Evolutionary conservation across 1,140 invertebrate species (phyloP).

Genomic region (Notospermus geniculatus): DNA sequence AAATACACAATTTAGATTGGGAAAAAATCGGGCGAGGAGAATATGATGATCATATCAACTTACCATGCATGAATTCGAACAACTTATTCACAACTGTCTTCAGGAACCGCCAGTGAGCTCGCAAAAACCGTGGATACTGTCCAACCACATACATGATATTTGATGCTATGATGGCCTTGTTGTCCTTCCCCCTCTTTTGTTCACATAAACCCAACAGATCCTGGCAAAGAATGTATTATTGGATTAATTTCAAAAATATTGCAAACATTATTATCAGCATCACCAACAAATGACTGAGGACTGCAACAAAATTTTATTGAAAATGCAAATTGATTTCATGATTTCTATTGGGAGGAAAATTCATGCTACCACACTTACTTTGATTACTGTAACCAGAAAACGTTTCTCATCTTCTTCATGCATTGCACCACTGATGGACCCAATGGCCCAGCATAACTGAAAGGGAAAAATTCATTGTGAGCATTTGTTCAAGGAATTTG

Average conservation of each 20-base stretch:
- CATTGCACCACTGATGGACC: slow-evolving; percentile 98
- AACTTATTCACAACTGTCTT: slow-evolving; percentile 99
- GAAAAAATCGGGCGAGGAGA: no score
- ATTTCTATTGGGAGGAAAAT: no score
- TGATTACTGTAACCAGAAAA: slow-evolving; percentile 98
- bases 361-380: no score
- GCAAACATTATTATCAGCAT: slow-evolving; percentile 4
- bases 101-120: slow-evolving; percentile 99
- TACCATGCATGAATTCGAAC: slow-evolving; percentile 99
- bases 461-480: slow-evolving; percentile 16
- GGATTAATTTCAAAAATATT: slow-evolving; percentile 3
- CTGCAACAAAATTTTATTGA: neutral
- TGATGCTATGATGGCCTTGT: slow-evolving; percentile 99
- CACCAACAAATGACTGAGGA: neutral
- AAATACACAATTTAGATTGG: no score
- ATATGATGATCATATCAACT: slow-evolving; percentile 33
- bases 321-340: no score
- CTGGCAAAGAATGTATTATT: slow-evolving; percentile 27
- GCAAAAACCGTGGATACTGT: slow-evolving; percentile 96
- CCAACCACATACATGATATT: slow-evolving; percentile 99
- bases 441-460: slow-evolving; percentile 97
- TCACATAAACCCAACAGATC: slow-evolving; percentile 97
- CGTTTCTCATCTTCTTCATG: slow-evolving; percentile 98
- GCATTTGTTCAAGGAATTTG: neutral
- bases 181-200: slow-evolving; percentile 99